Percentiles rank a stretch among this genome's conserved stretches.
Evolutionary conservation across 2,888 invertebrate species (phyloP).

Genomic region (Lomographa bimaculata): DNA sequence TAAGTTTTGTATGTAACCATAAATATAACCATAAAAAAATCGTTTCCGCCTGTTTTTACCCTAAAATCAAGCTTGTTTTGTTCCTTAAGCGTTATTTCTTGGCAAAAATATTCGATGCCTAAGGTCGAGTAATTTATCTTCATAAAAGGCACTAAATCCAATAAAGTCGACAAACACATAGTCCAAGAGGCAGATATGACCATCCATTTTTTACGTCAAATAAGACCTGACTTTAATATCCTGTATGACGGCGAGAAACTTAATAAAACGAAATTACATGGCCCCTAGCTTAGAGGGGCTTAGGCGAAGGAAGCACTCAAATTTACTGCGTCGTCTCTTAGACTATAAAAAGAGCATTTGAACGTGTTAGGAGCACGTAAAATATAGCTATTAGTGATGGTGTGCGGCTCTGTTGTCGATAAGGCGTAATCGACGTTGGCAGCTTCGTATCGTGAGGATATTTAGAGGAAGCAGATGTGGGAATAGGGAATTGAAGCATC

Average conservation of each 20-base stretch:
- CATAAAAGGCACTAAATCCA: conserved; percentile 19
- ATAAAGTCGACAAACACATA: conserved; percentile 20
- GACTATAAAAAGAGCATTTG: conserved; percentile 63
- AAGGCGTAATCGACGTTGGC: conserved; percentile 5
- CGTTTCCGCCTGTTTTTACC: no score
- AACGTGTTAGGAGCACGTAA: conserved; percentile 52
- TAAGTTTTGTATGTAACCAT: no score
- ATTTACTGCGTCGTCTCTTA: conserved; percentile 61
- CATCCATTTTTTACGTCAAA: conserved; percentile 37
- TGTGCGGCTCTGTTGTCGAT: conserved; percentile 20
- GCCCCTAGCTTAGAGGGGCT: conserved; percentile 49
- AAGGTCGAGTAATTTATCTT: conserved; percentile 16
- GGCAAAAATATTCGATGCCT: no score
- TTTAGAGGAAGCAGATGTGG: not conserved
- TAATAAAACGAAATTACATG: conserved; percentile 70
- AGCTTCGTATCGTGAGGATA: not conserved
- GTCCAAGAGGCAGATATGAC: conserved; percentile 25
- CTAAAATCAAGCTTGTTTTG: no score
- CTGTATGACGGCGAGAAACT: conserved; percentile 48
- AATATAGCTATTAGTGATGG: conserved; percentile 39
- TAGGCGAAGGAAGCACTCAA: conserved; percentile 56
- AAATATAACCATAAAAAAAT: no score
- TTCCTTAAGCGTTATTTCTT: no score
- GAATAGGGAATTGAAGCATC: not conserved
- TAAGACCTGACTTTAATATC: conserved; percentile 46